Base-by-base conservation (phyloP, 2,797 vertebrate genomes). In the Acropternis orthonyx region DNA sequence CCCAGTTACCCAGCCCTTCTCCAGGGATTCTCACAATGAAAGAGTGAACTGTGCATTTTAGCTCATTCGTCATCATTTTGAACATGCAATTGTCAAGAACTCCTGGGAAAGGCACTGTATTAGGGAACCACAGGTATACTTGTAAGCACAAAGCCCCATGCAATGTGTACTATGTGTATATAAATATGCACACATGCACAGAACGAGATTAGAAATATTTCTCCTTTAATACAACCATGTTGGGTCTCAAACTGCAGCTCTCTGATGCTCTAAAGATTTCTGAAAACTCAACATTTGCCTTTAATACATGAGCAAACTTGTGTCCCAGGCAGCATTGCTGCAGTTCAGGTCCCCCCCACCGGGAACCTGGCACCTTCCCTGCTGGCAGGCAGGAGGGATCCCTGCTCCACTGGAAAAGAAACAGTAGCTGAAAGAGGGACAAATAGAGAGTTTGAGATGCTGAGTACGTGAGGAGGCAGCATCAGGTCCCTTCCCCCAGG, bases 61-160 rank as follows among this genome's bases (percentile, higher is more conserved):
- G 66, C 72, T 79, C 80, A 79, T 89, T 95, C 83, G 55, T 91
- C 44, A n/a, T 43, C 2, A 79, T 88, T 94, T 17, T 30, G 56
- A 95, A 74, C 95, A 94, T 95, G 93, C 93, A 95, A 52, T 59
- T n/a, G 44, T 22, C 85, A 93, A 66, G 49, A 85, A 74, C 67
- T 83, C 74, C 77, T 48, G 81, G 83, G 71, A 93, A 92, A 85
- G 77, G 91, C 85, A 79, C 88, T 72, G 56, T 65, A 82, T 80
- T 67, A 82, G 72, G 83, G 84, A 79, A 68, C 69, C 51, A 67
- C 49, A 61, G 71, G 55, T 90, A 56, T 4, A 82, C 32, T 17
- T 51, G 46, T 67, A 89, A 92, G 93, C 88, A 93, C 74, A 95
- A 93, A 46, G 41, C 68, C 66, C 68, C 94, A 94, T 94, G 92